Evolutionary conservation across 2,888 invertebrate genomes (phyloP), one percentile per base, ranked within the genome.

Genomic region (Leucania comma): DNA sequence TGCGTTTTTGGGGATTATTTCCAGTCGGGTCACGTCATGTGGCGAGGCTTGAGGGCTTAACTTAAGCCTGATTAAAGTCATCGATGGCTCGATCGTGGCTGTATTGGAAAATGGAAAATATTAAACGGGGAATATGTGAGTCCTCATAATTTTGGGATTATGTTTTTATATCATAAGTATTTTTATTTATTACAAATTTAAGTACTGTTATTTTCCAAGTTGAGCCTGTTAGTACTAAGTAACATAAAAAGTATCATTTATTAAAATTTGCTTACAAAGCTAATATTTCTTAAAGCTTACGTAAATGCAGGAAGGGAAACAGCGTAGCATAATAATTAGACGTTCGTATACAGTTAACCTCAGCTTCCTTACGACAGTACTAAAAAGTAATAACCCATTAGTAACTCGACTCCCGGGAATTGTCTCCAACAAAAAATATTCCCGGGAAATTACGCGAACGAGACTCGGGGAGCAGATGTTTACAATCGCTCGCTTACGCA

Each of bases 351-450:
- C 77, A 80, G 71, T 71, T 73, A 76, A 76, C 73, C 69, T 68
- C 73, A 60, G 51, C 68, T 46, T 67, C n/a, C 64, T 74, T 76
- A 68, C 48, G 66, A 50, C 75, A 57, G 59, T 69, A 51, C 67
- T 72, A 78, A 80, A 85, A 83, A 83, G 66, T 70, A 61, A 72
- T 70, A 70, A 62, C 61, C 75, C 72, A 83, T 83, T 84, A 80
- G 66, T 72, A 75, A 73, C 68, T 61, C 63, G 67, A 64, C 46
- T 69, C 67, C 56, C 48, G 29, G 35, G 74, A 75, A 78, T 72
- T 72, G 69, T 71, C 68, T 70, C 68, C 61, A 59, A 54, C 53
- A 72, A 77, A 72, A 70, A 69, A 70, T 60, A 61, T 54, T 68
- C 32, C 20, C 22, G 29, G 20, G 53, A 77, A 77, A 65, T 78